Base-by-base conservation (phyloP, 2,113 vertebrate genomes). In the Leptobrachium leishanense region DNA sequence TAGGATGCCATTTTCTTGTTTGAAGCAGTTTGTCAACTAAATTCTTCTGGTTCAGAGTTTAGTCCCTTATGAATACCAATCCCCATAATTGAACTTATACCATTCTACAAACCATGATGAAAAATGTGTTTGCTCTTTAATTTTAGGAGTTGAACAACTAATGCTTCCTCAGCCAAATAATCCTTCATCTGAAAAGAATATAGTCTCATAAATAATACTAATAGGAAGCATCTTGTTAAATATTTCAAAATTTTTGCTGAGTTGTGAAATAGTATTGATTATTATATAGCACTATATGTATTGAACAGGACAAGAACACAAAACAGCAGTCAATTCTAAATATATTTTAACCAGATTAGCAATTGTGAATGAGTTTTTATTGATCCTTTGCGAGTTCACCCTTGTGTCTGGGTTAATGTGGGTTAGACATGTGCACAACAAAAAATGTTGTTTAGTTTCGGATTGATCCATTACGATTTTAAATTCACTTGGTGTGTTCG, bases 11-110 rank as follows among this genome's bases (percentile, higher is more conserved):
- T 74, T 68, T 79, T 84, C 20, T 82, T 84, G 66, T 82, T 83
- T 82, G 74, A 82, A 72, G 77, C 84, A 87, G 79, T 87, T 86
- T 79, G 82, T 73, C 87, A 88, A 81, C 83, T 75, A 6, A 88
- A 85, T 67, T 88, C 82, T 44, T 13, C 7, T 55, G 84, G 86
- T 85, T 85, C 84, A 65, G 84, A 88, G 71, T 87, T 88, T 82
- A 81, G 82, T 86, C 77, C 72, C 82, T 70, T 81, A 82, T 77
- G 86, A 85, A 87, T 85, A 85, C 59, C 84, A 83, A 82, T 80
- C 86, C 73, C 84, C 84, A 72, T 86, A 85, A 88, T 88, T 85
- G 85, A 82, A 85, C 62, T 85, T 68, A 77, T 87, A 83, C 82
- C 85, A 79, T 88, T 82, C 75, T 84, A 40, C 68, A 78, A 87